These are phyloP conservation scores for Enteromius radiatus DNA, from an alignment of 2,797 vertebrate genomes.

Conservation along the genomic window DNA sequence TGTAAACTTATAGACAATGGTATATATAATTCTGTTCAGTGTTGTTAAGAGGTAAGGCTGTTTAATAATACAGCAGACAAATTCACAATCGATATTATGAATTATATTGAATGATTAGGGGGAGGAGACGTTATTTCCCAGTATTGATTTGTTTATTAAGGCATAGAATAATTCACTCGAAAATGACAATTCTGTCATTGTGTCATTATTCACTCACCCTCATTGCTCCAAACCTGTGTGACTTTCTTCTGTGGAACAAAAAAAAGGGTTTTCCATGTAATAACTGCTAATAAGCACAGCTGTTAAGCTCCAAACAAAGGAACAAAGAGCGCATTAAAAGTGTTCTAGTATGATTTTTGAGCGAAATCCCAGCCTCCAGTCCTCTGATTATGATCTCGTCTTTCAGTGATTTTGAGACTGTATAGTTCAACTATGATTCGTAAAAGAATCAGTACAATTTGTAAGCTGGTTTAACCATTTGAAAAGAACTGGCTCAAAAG, in stretches of 20 bases:
- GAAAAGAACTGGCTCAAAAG: neutral
- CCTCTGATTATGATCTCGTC: neutral
- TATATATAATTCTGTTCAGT: neutral
- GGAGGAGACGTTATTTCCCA: neutral
- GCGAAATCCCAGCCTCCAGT: neutral
- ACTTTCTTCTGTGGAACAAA: neutral
- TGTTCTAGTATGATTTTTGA: neutral
- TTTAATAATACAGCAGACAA: neutral
- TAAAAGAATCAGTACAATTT: neutral
- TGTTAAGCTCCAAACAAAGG: neutral
- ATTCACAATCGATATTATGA: neutral
- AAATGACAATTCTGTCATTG: neutral
- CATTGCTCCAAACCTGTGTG: neutral
- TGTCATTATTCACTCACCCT: neutral
- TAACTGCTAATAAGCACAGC: neutral
- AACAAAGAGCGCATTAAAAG: neutral
- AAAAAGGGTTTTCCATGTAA: neutral
- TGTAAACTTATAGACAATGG: neutral
- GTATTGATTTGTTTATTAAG: constrained; percentile 14
- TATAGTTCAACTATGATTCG: neutral
- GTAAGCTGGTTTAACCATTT: neutral
- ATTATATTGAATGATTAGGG: neutral
- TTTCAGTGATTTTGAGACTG: neutral
- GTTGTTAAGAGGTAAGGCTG: neutral
- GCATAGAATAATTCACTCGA: neutral